Evolutionary conservation across 2,888 invertebrate species (phyloP).

Genomic region (Drosophila paracracens): DNA sequence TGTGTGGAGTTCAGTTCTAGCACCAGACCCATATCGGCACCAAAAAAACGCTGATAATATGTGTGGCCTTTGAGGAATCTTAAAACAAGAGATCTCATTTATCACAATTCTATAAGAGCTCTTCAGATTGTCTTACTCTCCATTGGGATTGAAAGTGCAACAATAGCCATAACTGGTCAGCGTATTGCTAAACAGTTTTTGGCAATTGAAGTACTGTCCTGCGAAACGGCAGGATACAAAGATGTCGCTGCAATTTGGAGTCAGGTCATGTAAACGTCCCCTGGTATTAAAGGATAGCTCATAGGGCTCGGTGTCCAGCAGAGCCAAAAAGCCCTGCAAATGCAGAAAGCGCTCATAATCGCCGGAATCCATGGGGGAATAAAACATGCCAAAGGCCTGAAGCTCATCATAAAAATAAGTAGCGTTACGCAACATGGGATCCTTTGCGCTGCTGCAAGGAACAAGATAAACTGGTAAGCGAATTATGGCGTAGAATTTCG

Average conservation of each 20-base stretch:
- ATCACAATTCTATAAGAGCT: neutral
- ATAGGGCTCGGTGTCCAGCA: slow-evolving; percentile 67
- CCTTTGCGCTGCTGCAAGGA: slow-evolving; percentile 55
- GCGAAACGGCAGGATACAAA: slow-evolving; percentile 80
- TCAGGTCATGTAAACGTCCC: slow-evolving; percentile 71
- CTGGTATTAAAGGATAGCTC: slow-evolving; percentile 79
- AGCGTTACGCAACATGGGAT: slow-evolving; percentile 54
- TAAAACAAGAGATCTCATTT: fast-evolving
- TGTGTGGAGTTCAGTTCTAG: slow-evolving; percentile 86
- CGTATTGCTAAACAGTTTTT: slow-evolving; percentile 77
- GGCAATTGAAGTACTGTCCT: slow-evolving; percentile 67
- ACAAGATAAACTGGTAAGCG: neutral
- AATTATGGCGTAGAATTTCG: neutral
- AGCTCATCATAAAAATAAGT: slow-evolving; percentile 68
- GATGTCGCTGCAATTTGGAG: slow-evolving; percentile 84
- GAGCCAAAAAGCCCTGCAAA: slow-evolving; percentile 80
- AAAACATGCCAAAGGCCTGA: slow-evolving; percentile 71
- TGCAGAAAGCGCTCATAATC: slow-evolving; percentile 67
- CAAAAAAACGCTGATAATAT: slow-evolving; percentile 59
- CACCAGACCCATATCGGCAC: slow-evolving; percentile 85
- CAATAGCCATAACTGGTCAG: slow-evolving; percentile 85
- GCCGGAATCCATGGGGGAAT: slow-evolving; percentile 41
- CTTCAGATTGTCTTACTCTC: slow-evolving; percentile 41
- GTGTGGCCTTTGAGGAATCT: slow-evolving; percentile 51
- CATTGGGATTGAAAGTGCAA: slow-evolving; percentile 84